Evolutionary conservation across 2,888 invertebrate species (phyloP).

Genomic region (Euzophera pinguis): DNA sequence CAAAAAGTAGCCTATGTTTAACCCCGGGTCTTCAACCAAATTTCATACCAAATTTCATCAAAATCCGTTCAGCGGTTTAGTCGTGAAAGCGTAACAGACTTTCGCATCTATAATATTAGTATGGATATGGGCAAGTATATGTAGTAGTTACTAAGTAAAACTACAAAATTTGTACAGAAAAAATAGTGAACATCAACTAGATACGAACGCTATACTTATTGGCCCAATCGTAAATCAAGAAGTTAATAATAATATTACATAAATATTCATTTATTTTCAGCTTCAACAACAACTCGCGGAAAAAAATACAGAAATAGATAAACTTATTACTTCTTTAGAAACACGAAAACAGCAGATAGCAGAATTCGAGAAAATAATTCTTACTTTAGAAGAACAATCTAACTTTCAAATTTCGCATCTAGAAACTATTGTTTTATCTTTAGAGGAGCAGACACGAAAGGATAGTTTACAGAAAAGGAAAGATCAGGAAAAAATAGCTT

Average conservation of each 20-base stretch:
- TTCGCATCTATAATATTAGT: too few species aligned
- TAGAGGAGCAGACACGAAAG: slow-evolving; percentile 55
- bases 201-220: too few species aligned
- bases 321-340: slow-evolving; percentile 43
- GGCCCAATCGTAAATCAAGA: too few species aligned
- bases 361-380: slow-evolving; percentile 61
- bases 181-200: too few species aligned
- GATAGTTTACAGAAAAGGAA: slow-evolving; percentile 40
- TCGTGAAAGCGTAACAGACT: too few species aligned
- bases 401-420: slow-evolving; percentile 43
- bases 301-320: slow-evolving; percentile 57
- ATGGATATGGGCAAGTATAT: too few species aligned
- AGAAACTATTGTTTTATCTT: slow-evolving; percentile 57
- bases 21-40: too few species aligned
- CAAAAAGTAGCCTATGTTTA: too few species aligned
- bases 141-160: too few species aligned
- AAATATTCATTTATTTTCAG: slow-evolving; percentile 32
- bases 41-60: too few species aligned
- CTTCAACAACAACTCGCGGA: slow-evolving; percentile 47
- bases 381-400: slow-evolving; percentile 58
- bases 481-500: slow-evolving; percentile 47
- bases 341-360: slow-evolving; percentile 48
- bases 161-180: neutral
- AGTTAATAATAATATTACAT: too few species aligned
- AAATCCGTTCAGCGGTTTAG: too few species aligned